A percentile compares a stretch with the other conserved stretches of the same genome.
phyloP scores from a whole-genome alignment of 1,140 invertebrate species.

The Adelges cooleyi region DNA sequence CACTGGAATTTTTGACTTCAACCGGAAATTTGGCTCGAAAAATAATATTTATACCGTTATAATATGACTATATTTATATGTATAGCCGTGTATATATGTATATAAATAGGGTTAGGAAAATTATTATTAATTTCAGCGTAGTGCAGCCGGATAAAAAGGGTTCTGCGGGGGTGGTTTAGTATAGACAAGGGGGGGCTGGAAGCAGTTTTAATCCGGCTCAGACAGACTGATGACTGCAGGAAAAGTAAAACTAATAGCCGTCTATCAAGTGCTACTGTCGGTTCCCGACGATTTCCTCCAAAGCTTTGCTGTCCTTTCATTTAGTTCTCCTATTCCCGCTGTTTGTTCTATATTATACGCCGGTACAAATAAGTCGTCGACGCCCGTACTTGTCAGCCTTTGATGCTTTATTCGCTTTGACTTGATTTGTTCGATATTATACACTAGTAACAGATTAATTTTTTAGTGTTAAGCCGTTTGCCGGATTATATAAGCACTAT shows the following conservation, averaged over 20 bases:
- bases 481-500: no score
- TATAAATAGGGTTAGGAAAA: background rate
- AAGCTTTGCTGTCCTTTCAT: no score
- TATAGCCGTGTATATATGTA: background rate
- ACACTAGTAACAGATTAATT: no score
- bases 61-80: no score
- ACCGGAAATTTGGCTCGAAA: background rate
- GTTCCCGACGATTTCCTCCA: background rate
- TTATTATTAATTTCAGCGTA: conserved; percentile 3
- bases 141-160: background rate
- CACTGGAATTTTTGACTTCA: no score
- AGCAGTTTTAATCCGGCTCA: conserved; percentile 11
- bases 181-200: background rate
- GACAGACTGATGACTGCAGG: conserved; percentile 9
- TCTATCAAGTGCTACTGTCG: background rate
- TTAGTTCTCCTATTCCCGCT: no score
- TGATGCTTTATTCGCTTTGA: no score
- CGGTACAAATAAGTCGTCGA: no score
- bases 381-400: no score
- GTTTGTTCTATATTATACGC: no score
- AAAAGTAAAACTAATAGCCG: conserved; percentile 19
- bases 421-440: no score
- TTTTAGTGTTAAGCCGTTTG: no score
- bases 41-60: background rate
- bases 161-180: background rate